Evolutionary conservation across 2,888 invertebrate species (phyloP).

Genomic region (Epinotia bilunana): DNA sequence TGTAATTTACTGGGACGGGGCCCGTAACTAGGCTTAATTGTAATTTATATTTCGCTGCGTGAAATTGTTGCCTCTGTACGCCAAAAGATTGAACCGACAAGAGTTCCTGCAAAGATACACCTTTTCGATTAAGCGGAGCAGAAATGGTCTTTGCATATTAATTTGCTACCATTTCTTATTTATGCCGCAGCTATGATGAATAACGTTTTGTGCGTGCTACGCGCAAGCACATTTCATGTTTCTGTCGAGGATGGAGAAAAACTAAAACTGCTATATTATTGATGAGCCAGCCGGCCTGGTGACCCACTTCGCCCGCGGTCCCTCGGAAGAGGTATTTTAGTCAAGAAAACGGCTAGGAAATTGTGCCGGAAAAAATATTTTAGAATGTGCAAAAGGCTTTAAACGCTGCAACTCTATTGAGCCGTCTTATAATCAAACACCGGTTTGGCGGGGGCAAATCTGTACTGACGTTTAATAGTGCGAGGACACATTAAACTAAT

Average conservation of each 20-base stretch:
- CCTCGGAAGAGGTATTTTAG: conserved; percentile 50
- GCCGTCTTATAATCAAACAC: background rate
- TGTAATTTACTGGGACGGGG: conserved; percentile 48
- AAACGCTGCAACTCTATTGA: background rate
- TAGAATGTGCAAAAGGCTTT: background rate
- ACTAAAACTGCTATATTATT: conserved; percentile 54
- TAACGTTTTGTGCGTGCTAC: conserved; percentile 7
- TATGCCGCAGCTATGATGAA: conserved; percentile 17
- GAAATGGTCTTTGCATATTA: conserved; percentile 24
- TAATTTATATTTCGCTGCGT: conserved; percentile 50
- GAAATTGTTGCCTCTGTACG: conserved; percentile 42
- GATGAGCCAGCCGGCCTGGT: conserved; percentile 59
- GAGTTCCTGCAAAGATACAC: conserved; percentile 1
- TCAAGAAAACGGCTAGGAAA: conserved; percentile 50
- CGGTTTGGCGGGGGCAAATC: no score
- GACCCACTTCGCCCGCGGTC: conserved; percentile 60
- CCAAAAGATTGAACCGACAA: conserved; percentile 16
- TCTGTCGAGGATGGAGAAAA: conserved; percentile 15
- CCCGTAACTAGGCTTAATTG: conserved; percentile 52
- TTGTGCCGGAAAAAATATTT: conserved; percentile 38
- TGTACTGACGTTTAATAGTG: no score
- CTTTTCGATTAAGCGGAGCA: background rate
- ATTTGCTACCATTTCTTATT: conserved; percentile 30
- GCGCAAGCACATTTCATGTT: conserved; percentile 19
- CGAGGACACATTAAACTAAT: no score